Evolutionary conservation across 2,888 invertebrate genomes (phyloP).

Genomic region (Pollenia labialis): DNA sequence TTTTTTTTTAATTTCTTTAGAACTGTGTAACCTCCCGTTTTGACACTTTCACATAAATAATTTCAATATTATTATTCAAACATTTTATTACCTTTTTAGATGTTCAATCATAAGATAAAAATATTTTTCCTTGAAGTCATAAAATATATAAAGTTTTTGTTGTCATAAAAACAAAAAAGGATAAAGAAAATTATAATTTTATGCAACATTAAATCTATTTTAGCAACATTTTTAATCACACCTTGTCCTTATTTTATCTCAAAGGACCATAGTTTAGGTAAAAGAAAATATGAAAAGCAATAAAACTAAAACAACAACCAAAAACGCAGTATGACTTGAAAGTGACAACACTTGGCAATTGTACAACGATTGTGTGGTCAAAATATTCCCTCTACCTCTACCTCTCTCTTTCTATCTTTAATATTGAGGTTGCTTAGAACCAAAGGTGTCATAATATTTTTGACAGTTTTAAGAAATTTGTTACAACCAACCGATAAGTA

Average conservation of each 20-base stretch:
- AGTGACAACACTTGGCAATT: constrained; percentile 10
- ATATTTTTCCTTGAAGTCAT: constrained; percentile 35
- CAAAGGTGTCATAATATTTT: constrained; percentile 72
- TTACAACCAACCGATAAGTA: constrained; percentile 33
- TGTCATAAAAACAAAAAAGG: constrained; percentile 18
- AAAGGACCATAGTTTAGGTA: constrained; percentile 43
- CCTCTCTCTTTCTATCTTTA: background rate
- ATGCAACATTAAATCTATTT: constrained; percentile 60
- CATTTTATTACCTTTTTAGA: constrained; percentile 21
- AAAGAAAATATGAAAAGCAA: constrained; percentile 19
- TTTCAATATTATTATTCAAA: constrained; percentile 37
- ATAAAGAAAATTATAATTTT: constrained; percentile 64
- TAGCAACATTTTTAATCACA: constrained; percentile 65
- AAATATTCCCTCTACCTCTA: constrained; percentile 13
- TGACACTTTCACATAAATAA: constrained; percentile 64
- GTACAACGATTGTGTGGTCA: constrained; percentile 62
- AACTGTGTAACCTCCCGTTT: constrained; percentile 45
- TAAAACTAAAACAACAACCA: constrained; percentile 21
- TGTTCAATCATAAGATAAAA: background rate
- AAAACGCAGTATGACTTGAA: constrained; percentile 25
- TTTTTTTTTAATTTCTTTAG: constrained; percentile 20
- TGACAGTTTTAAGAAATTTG: constrained; percentile 58
- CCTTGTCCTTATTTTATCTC: constrained; percentile 58
- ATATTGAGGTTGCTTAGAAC: constrained; percentile 5
- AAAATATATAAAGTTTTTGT: constrained; percentile 16